These are phyloP conservation scores for Junco hyemalis DNA, from an alignment of 2,113 vertebrate genomes.

Conservation along the genomic window DNA sequence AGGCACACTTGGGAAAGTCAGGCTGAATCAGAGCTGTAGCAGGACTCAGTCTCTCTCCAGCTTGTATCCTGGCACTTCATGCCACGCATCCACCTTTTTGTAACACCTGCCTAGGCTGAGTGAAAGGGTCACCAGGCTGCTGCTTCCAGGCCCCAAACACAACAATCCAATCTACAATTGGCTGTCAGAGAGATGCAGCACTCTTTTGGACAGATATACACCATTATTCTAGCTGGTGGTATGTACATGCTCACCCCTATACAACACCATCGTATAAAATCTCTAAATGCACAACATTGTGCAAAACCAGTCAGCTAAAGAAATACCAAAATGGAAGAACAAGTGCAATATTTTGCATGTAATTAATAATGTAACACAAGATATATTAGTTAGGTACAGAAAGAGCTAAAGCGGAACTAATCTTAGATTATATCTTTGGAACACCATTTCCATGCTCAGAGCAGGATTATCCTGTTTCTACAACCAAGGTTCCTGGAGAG, in stretches of 20 bases:
- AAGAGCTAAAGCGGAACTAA: neutral
- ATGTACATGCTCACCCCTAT: neutral
- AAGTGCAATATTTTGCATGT: neutral
- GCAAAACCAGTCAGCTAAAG: neutral
- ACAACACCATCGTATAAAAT: neutral
- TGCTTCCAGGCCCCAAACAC: neutral
- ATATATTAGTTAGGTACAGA: neutral
- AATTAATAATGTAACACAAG: neutral
- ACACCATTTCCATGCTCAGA: neutral
- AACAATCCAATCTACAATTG: rapidly evolving
- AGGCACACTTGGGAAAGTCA: neutral
- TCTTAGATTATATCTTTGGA: neutral
- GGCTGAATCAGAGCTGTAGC: neutral
- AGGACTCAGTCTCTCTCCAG: neutral
- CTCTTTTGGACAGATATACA: neutral
- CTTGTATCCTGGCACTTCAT: rapidly evolving
- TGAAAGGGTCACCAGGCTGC: neutral
- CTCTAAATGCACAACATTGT: neutral
- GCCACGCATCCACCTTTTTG: rapidly evolving
- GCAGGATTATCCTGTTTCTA: neutral
- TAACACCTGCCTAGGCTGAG: neutral
- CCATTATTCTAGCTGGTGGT: neutral
- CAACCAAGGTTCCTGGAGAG: neutral
- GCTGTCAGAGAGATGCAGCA: neutral
- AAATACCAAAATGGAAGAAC: neutral